Base-by-base conservation (phyloP, 2,888 invertebrate species). In the Diaperis boleti region DNA sequence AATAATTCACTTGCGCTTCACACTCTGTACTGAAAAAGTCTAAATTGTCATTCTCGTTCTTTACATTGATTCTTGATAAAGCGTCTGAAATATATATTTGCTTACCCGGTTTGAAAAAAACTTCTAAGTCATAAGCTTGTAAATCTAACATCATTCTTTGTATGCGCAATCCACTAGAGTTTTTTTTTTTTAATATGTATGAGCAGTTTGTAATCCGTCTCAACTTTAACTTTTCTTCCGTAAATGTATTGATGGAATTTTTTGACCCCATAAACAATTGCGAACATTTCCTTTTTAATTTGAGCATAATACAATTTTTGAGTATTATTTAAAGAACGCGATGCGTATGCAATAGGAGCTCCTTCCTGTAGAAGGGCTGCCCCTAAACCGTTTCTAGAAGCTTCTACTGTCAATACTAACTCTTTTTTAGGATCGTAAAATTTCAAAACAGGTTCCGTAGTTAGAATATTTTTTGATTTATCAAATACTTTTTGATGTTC, bases 161-260 rank as follows among this genome's bases (percentile, higher is more conserved):
- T 17, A 63, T 5, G n/a, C 65, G 1, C 17, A 55, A 45, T 54
- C 11, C 13, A n/a, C 26, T 35, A 65, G 26, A 0, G 67, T 45
- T 62, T 73, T 74, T 37, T n/a, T n/a, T 70, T 68, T 14, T 69
- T 66, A 47, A 74, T 72, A 6, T 61, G 4, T 33, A 66, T 60
- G 3, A 74, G 33, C 5, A 74, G 74, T 47, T 71, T 72, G 45
- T 74, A 74, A 63, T 75, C 72, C 6, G 64, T 68, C 54, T 70
- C 68, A 7, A 73, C 63, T 5, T n/a, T 39, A 13, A 72, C 59
- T 13, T 35, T 8, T 60, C 52, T 63, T 4, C 72, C 72, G 45
- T 62, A 69, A 4, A 74, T 7, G 59, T 67, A 73, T 20, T 72
- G 68, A 17, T 69, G 42, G 55, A 74, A 73, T 59, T 61, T 68